Evolutionary conservation across 2,888 invertebrate species (phyloP), one percentile per base, ranked within the genome.

Genomic region (Dryobotodes eremita): DNA sequence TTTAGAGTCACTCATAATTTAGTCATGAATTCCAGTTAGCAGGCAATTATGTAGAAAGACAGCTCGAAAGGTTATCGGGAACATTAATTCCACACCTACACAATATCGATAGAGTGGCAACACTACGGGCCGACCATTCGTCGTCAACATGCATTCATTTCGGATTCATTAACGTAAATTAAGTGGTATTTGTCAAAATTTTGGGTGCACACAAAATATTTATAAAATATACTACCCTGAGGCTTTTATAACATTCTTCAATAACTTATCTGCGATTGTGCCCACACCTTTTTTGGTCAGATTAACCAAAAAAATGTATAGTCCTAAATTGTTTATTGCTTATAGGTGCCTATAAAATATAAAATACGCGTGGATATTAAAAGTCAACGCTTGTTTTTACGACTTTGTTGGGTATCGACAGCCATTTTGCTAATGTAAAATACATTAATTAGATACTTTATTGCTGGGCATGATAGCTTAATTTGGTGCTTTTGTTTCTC

Each of bases 131-230:
- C 88, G 86, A 80, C 92, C 94, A 94, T 95, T 93, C 92, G 92
- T 93, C 92, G 93, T 93, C 93, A 91, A 92, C 90, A 90, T 93
- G 94, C 95, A 95, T 95, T 95, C 92, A 95, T 95, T 95, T 94
- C 85, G 94, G 92, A 94, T 95, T 96, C 95, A 96, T 96, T 96
- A 96, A 95, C 94, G 94, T 95, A 95, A 96, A 96, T 96, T 96
- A 96, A 96, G 96, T 95, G 94, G 95, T 96, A 96, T 96, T 96
- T 96, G 96, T 96, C 96, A 95, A 95, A 95, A 94, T 92, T 94
- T 94, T 92, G 92, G 92, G 92, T 86, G 92, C 90, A 93, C 92
- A 94, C 94, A 94, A 95, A 95, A 96, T 95, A 95, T 95, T 95
- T 95, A 94, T 95, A 95, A 94, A 95, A 93, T 90, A 88, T 90